Conservation (phyloP, 92 coral and sea anemone species). For the Umimayanthus chanpuru region DNA sequence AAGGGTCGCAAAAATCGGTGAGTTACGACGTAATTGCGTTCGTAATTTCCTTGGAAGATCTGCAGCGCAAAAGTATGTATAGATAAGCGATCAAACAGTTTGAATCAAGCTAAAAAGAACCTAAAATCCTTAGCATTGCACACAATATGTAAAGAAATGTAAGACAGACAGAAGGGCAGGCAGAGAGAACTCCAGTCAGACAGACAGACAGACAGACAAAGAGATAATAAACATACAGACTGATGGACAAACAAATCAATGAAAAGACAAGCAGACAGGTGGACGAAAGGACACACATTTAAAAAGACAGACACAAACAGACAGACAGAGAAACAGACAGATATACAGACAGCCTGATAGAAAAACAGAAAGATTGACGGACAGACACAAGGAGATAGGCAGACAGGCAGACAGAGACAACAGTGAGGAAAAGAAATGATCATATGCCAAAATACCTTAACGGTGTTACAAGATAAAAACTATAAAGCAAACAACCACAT, state of each 20-base stretch:
- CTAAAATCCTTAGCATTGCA: neutral
- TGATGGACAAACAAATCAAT: neutral
- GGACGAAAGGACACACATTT: too few relatives aligned
- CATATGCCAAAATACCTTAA: neutral
- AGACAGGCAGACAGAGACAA: neutral
- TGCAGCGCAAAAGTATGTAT: neutral
- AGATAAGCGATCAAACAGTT: neutral
- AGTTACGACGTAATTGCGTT: slow-evolving; percentile 50
- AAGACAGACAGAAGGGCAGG: neutral
- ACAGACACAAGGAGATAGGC: neutral
- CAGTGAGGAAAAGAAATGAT: neutral
- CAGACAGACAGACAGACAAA: neutral
- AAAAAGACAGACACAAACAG: neutral
- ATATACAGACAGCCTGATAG: neutral
- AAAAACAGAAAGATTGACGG: neutral
- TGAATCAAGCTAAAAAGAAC: neutral
- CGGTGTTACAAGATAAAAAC: neutral
- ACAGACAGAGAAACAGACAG: neutral
- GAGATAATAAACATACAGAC: neutral
- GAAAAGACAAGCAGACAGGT: neutral
- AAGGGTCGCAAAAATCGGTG: slow-evolving; percentile 47
- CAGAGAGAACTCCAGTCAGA: too few relatives aligned
- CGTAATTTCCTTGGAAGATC: slow-evolving; percentile 58
- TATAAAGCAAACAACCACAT: neutral
- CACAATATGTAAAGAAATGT: neutral